Evolutionary conservation across 2,888 invertebrate genomes (phyloP).

Genomic region (Cosmorhoe ocellata): DNA sequence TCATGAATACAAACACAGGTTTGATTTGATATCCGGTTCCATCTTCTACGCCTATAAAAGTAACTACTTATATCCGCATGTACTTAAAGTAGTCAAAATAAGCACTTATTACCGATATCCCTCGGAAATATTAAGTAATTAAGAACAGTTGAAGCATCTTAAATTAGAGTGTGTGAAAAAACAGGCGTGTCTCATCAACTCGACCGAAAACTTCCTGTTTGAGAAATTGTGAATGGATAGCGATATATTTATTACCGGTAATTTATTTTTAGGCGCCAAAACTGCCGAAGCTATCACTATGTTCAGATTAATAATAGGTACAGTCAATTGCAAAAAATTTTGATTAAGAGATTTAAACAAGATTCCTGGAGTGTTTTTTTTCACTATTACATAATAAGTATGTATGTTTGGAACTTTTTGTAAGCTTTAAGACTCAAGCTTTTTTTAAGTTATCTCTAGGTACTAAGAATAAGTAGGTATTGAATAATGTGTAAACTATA

Average conservation of each 20-base stretch:
- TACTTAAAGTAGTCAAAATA: constrained; percentile 24
- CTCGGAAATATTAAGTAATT: constrained; percentile 34
- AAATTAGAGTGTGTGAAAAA: constrained; percentile 36
- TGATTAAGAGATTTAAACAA: too few relatives aligned
- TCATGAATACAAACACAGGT: constrained; percentile 16
- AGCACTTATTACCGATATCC: constrained; percentile 33
- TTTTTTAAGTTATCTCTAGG: too few relatives aligned
- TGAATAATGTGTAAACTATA: too few relatives aligned
- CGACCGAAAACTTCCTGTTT: constrained; percentile 53
- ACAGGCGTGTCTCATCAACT: constrained; percentile 32
- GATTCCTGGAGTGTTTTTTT: too few relatives aligned
- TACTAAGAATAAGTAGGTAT: too few relatives aligned
- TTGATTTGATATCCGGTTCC: constrained; percentile 28
- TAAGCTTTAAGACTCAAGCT: too few relatives aligned
- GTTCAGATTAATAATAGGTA: not conserved
- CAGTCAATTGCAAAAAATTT: too few relatives aligned
- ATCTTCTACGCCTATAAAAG: constrained; percentile 28
- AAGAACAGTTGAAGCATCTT: constrained; percentile 25
- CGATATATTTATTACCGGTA: constrained; percentile 57
- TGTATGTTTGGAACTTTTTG: too few relatives aligned
- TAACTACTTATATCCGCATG: constrained; percentile 30
- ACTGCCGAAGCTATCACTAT: constrained; percentile 11
- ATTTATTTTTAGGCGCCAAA: constrained; percentile 51
- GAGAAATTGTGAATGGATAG: constrained; percentile 43
- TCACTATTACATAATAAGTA: too few relatives aligned